Conservation (phyloP, 2,888 invertebrate genomes). For the Athetis lepigone region DNA sequence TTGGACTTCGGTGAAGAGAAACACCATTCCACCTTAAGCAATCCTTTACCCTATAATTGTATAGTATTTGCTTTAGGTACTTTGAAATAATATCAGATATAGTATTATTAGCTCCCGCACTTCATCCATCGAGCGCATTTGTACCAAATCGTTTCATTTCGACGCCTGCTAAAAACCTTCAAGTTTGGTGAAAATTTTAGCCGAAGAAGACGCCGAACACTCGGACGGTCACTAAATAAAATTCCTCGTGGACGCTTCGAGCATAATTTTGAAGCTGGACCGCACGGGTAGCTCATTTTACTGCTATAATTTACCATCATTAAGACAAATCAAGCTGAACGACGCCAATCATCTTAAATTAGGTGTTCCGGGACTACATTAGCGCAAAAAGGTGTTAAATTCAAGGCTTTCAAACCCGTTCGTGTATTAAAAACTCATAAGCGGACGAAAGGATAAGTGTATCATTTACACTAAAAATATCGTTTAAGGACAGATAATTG, state of each 20-base stretch:
- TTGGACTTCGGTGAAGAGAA: too few relatives aligned
- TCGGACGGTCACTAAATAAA: constrained; percentile 73
- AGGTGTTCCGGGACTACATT: constrained; percentile 80
- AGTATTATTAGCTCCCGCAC: too few relatives aligned
- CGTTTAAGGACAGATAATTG: constrained; percentile 75
- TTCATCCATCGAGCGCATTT: too few relatives aligned
- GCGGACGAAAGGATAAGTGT: constrained; percentile 64
- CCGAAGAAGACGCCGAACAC: too few relatives aligned
- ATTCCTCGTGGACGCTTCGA: constrained; percentile 73
- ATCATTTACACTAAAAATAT: constrained; percentile 78
- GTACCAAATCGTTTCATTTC: too few relatives aligned
- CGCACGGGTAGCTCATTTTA: constrained; percentile 79
- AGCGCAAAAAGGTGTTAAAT: constrained; percentile 87
- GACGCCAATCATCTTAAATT: constrained; percentile 85
- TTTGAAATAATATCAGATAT: too few relatives aligned
- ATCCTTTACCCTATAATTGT: too few relatives aligned
- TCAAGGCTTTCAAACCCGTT: constrained; percentile 69
- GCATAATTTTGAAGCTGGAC: constrained; percentile 70
- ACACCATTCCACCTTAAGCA: too few relatives aligned
- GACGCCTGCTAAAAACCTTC: too few relatives aligned
- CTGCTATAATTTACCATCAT: constrained; percentile 85
- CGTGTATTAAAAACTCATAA: constrained; percentile 78
- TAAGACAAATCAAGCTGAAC: constrained; percentile 84
- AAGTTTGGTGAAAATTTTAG: too few relatives aligned
- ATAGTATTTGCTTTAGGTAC: too few relatives aligned